phyloP scores from a whole-genome alignment of 2,888 invertebrate genomes.

The Lasioglossum malachurum region DNA sequence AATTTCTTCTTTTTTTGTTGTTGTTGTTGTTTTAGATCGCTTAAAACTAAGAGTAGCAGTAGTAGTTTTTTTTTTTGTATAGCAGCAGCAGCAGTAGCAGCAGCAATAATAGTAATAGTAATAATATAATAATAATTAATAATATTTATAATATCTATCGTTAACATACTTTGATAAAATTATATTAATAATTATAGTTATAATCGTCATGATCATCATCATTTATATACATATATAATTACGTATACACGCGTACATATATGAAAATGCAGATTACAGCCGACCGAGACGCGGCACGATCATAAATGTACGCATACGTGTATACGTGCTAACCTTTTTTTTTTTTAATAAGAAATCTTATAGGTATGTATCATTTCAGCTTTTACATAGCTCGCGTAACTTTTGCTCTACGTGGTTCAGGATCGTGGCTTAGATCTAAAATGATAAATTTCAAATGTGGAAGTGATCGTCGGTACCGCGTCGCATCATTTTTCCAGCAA shows the following conservation, averaged over 20 bases:
- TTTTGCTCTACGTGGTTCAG: constrained; percentile 42
- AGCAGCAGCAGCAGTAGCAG: constrained; percentile 69
- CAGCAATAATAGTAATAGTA: constrained; percentile 70
- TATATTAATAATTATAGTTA: constrained; percentile 78
- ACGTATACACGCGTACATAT: constrained; percentile 69
- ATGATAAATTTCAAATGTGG: constrained; percentile 48
- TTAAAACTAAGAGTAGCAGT: constrained; percentile 77
- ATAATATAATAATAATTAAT: constrained; percentile 72
- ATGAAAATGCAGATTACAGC: constrained; percentile 47
- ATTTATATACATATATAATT: constrained; percentile 73
- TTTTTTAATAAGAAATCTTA: constrained; percentile 67
- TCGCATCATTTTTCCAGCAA: constrained; percentile 45
- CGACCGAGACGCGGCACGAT: constrained; percentile 34
- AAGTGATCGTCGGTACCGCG: constrained; percentile 64
- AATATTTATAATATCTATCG: constrained; percentile 75
- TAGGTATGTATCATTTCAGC: constrained; percentile 62
- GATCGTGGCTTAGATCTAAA: constrained; percentile 52
- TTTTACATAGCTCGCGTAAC: constrained; percentile 39
- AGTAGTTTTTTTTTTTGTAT: constrained; percentile 72
- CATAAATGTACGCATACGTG: constrained; percentile 68
- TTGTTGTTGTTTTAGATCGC: constrained; percentile 57
- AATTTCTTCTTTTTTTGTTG: constrained; percentile 50
- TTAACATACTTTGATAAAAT: constrained; percentile 78
- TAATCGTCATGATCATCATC: constrained; percentile 76
- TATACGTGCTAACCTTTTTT: constrained; percentile 67